These are phyloP conservation scores for Microchrysa polita DNA, from an alignment of 2,888 invertebrate genomes.

Conservation along the genomic window DNA sequence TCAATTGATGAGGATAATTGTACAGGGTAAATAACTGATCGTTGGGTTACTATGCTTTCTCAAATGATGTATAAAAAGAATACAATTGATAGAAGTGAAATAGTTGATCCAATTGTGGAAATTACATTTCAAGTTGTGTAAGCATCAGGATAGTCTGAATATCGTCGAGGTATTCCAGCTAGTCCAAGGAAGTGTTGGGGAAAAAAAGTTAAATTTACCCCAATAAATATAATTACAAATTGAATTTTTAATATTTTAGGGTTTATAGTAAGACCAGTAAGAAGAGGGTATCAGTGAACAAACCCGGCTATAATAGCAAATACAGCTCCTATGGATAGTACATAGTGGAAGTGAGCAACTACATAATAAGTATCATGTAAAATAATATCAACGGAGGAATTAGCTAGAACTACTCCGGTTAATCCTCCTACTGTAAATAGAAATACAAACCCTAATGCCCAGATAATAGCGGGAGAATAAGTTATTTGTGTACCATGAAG, in stretches of 20 bases:
- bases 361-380: conserved; percentile 86
- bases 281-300: conserved; percentile 76
- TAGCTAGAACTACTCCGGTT: conserved; percentile 73
- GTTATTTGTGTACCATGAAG: conserved; percentile 72
- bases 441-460: conserved; percentile 80
- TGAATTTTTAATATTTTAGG: conserved; percentile 72
- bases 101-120: conserved; percentile 74
- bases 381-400: conserved; percentile 80
- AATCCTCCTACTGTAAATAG: conserved; percentile 80
- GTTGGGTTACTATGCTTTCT: conserved; percentile 69
- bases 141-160: conserved; percentile 76
- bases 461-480: conserved; percentile 70
- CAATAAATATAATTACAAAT: conserved; percentile 77
- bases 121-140: conserved; percentile 74
- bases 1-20: conserved; percentile 70
- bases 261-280: conserved; percentile 72
- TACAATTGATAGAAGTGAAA: conserved; percentile 70
- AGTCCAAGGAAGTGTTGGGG: conserved; percentile 80
- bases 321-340: conserved; percentile 80
- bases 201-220: conserved; percentile 82
- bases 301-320: conserved; percentile 66
- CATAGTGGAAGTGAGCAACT: conserved; percentile 85
- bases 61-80: conserved; percentile 71
- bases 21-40: conserved; percentile 66
- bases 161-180: conserved; percentile 79